phyloP scores from a whole-genome alignment of 2,113 vertebrate genomes.

The Microtus montanus region DNA sequence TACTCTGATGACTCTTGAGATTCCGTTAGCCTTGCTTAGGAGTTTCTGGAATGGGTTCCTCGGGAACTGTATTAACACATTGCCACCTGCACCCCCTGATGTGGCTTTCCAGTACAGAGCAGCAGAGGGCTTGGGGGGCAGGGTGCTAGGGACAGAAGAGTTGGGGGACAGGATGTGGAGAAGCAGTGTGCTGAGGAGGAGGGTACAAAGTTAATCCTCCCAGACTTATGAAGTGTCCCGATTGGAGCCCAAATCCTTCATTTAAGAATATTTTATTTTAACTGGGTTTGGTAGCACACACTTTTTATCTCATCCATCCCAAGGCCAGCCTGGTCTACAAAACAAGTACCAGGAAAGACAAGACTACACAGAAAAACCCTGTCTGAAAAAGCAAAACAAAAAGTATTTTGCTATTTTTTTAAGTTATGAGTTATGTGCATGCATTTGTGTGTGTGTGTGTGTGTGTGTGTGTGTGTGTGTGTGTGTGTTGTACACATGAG shows the following conservation, averaged over 20 bases:
- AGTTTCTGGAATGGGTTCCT: not conserved
- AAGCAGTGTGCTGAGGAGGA: not conserved
- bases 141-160: not conserved
- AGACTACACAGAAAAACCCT: not conserved
- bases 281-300: not conserved
- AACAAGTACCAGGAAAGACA: not conserved
- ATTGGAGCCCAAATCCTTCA: not conserved
- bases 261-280: not conserved
- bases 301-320: not conserved
- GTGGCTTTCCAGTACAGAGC: not conserved
- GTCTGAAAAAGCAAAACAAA: not conserved
- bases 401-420: not conserved
- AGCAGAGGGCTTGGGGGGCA: not conserved
- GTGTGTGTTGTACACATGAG: not conserved
- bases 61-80: accelerated
- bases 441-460: too few relatives aligned
- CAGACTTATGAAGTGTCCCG: not conserved
- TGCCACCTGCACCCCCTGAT: too few relatives aligned
- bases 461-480: too few relatives aligned
- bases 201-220: not conserved
- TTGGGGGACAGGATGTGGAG: too few relatives aligned
- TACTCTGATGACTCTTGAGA: not conserved
- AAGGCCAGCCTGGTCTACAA: not conserved
- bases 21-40: not conserved
- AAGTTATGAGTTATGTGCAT: not conserved